Evolutionary conservation across 2,888 invertebrate species (phyloP).

Genomic region (Carabus problematicus): DNA sequence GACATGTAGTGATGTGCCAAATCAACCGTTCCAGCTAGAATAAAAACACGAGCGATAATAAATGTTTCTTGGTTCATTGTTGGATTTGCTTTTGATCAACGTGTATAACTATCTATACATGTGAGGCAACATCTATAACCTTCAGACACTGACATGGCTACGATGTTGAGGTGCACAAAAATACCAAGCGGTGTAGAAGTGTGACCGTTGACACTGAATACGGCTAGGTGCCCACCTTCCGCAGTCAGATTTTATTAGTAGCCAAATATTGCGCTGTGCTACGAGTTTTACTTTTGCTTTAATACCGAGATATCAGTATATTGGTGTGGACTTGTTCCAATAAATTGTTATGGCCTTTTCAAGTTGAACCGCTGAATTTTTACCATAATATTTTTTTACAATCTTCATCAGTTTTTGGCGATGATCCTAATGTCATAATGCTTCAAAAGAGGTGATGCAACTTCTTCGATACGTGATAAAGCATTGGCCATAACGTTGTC

Average conservation of each 20-base stretch:
- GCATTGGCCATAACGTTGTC: constrained; percentile 11
- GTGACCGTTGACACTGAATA: constrained; percentile 48
- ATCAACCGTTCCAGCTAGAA: constrained; percentile 44
- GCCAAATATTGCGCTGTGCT: not conserved
- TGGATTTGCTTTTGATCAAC: constrained; percentile 50
- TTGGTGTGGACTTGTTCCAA: constrained; percentile 17
- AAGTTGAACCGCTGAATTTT: constrained; percentile 1
- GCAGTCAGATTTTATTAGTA: constrained; percentile 42
- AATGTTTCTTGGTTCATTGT: constrained; percentile 46
- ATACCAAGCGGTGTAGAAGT: constrained; percentile 34
- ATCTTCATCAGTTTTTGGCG: not conserved
- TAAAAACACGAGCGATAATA: constrained; percentile 44
- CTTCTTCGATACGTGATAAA: constrained; percentile 2
- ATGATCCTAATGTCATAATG: too few relatives aligned
- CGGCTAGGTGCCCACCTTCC: constrained; percentile 50
- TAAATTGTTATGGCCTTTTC: constrained; percentile 3
- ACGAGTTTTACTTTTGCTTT: constrained; percentile 5
- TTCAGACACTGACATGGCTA: constrained; percentile 42
- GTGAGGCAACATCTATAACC: constrained; percentile 50
- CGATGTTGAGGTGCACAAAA: constrained; percentile 49
- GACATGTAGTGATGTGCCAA: constrained; percentile 44
- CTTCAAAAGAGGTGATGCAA: not conserved
- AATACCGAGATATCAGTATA: not conserved
- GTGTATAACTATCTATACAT: constrained; percentile 48
- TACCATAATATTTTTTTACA: not conserved